phyloP scores from a whole-genome alignment of 2,797 vertebrate genomes.

The Pangasius larnaudii region DNA sequence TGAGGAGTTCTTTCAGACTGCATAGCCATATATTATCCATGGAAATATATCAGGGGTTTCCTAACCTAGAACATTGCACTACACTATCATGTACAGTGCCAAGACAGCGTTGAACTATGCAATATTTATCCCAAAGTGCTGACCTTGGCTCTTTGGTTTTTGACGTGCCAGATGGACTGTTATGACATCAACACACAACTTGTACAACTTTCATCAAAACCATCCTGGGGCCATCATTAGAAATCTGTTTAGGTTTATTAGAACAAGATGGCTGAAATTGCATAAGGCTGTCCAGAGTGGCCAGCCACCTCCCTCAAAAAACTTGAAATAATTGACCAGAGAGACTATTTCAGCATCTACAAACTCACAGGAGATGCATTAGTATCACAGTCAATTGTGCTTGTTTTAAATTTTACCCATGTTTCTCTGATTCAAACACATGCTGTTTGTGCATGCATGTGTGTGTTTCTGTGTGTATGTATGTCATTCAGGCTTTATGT shows the following conservation, averaged over 20 bases:
- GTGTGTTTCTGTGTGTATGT: not conserved
- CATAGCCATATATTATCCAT: not conserved
- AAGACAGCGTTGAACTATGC: not conserved
- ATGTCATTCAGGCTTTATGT: not conserved
- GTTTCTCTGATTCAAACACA: not conserved
- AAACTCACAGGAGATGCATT: not conserved
- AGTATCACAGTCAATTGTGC: not conserved
- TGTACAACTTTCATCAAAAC: slow-evolving; percentile 15
- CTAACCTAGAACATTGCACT: not conserved
- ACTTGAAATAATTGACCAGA: not conserved
- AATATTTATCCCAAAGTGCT: slow-evolving; percentile 8
- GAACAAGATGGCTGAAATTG: slow-evolving; percentile 19
- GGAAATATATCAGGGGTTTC: not conserved
- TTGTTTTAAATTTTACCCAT: not conserved
- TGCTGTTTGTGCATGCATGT: not conserved
- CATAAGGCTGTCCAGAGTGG: slow-evolving; percentile 4
- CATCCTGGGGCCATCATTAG: not conserved
- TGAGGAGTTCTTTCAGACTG: not conserved
- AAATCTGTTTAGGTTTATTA: slow-evolving; percentile 12
- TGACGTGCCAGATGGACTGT: slow-evolving; percentile 3
- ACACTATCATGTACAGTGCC: not conserved
- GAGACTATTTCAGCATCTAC: not conserved
- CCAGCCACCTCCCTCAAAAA: not conserved
- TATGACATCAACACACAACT: not conserved
- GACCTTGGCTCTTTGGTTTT: not conserved